Base-by-base conservation (phyloP, 2,797 vertebrate species). In the Peromyscus aztecus region DNA sequence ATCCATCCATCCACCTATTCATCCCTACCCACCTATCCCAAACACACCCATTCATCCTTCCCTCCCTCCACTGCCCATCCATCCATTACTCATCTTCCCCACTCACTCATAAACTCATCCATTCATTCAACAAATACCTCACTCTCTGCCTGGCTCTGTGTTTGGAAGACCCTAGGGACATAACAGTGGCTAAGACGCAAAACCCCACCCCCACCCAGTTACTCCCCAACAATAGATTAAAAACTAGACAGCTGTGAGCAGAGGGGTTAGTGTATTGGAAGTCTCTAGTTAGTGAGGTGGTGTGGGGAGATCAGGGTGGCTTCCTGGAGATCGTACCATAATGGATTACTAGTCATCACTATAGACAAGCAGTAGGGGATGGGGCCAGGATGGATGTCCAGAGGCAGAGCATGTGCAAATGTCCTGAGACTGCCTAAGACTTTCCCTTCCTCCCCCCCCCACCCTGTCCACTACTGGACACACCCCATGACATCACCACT, bases 291-390 rank as follows among this genome's bases (percentile, higher is more conserved):
- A 17, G 63, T 0, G 0, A 49, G 43, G 7, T 27, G 27, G 14
- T 61, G 59, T 65, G 13, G 29, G 14, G n/a, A 61, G 71, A 73
- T 21, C 6, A 0, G 23, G 78, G 57, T 4, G 67, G 34, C 91
- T 93, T 82, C 89, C 83, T 46, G 78, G 80, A 96, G 80, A 89
- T 81, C 69, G 37, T 2, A 37, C 6, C 57, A 4, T 12, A 29
- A 29, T 5, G 52, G 9, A 77, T 34, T 37, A 37, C 14, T 13
- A 31, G 69, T 23, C 73, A n/a, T 77, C 40, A 37, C 34, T 3
- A 4, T 24, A 3, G 6, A 11, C 46, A 86, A 67, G 40, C 17
- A 0, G 0, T 24, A 0, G 34, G 55, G 21, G 4, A 24, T 19
- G 46, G 55, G 12, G 23, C 27, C 21, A 11, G 34, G 89, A 63